A percentile compares a stretch with the other conserved stretches of the same genome.
Evolutionary conservation across 2,797 vertebrate species (phyloP).

Genomic region (Rallus crepitans): DNA sequence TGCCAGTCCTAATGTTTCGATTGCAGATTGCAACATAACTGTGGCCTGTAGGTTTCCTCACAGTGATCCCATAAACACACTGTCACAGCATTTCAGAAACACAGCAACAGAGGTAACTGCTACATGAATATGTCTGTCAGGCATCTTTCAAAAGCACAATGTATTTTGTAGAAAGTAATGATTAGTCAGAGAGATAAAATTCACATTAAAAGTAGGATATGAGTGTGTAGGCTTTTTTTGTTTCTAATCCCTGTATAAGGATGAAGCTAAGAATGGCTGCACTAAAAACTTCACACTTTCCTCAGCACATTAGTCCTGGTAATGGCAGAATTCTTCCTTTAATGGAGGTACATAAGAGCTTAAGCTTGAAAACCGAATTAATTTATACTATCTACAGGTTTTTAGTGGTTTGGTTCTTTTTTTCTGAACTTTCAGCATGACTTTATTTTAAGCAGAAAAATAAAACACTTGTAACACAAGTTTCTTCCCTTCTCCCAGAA

Average conservation of each 20-base stretch:
- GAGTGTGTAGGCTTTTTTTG: neutral
- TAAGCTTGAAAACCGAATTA: neutral
- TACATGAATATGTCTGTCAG: neutral
- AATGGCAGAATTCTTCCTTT: neutral
- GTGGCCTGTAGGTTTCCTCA: neutral
- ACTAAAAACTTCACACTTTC: neutral
- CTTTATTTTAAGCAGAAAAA: neutral
- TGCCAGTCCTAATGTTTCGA: neutral
- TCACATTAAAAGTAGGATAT: neutral
- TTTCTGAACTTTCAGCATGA: rapidly evolving
- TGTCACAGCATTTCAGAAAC: neutral
- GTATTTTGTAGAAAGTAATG: neutral
- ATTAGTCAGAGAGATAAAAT: neutral
- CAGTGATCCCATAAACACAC: neutral
- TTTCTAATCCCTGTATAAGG: neutral
- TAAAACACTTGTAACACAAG: neutral
- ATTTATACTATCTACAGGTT: neutral
- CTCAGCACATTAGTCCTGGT: neutral
- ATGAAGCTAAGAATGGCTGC: neutral
- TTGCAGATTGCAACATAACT: neutral
- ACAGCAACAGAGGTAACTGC: neutral
- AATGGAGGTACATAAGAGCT: neutral
- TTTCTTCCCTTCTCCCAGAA: neutral
- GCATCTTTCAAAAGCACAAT: neutral
- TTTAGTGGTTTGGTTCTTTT: neutral